These are phyloP conservation scores for Harpalus rufipes DNA, from an alignment of 2,888 invertebrate species.

Conservation along the genomic window DNA sequence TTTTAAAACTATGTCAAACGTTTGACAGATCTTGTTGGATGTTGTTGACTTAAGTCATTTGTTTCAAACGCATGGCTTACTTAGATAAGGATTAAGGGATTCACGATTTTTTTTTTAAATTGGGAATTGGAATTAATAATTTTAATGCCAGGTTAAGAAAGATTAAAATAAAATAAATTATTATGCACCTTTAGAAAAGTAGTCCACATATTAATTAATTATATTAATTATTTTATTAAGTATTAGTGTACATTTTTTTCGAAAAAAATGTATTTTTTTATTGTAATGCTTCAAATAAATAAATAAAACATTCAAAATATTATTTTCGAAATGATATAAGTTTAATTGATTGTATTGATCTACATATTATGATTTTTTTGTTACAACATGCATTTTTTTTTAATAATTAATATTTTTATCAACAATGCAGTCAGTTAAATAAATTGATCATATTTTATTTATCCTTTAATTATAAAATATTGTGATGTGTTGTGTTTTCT, in stretches of 20 bases:
- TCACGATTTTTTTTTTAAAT: neutral
- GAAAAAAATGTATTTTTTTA: no score
- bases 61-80: constrained; percentile 29
- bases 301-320: neutral
- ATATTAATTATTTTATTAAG: no score
- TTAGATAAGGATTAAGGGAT: constrained; percentile 7
- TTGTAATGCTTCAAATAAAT: neutral
- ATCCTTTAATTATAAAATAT: constrained; percentile 19
- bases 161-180: neutral
- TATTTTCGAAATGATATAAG: neutral
- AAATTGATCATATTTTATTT: constrained; percentile 27
- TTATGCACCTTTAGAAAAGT: neutral
- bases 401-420: neutral
- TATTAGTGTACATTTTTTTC: no score
- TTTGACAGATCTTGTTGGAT: constrained; percentile 33
- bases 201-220: neutral
- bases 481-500: constrained; percentile 30
- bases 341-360: constrained; percentile 38
- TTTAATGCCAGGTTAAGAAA: neutral
- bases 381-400: neutral
- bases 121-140: neutral
- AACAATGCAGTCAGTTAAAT: constrained; percentile 39
- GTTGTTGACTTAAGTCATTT: constrained; percentile 13
- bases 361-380: neutral
- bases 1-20: constrained; percentile 5